These are phyloP conservation scores for Cephalopholis sonnerati DNA, from an alignment of 2,113 vertebrate genomes.

Conservation along the genomic window DNA sequence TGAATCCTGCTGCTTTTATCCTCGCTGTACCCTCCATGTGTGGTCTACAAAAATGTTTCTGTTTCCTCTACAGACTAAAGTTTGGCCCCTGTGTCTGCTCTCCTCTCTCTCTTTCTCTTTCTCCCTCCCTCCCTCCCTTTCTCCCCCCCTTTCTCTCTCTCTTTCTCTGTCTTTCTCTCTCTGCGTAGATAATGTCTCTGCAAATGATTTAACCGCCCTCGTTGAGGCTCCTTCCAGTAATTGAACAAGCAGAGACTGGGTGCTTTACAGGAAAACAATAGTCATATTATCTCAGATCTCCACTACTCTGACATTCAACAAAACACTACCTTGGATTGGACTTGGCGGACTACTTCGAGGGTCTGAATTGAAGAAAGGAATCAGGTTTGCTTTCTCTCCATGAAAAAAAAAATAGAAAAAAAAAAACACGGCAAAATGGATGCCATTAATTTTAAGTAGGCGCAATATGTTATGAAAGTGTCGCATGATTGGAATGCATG, in stretches of 20 bases:
- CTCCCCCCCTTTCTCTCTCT: not conserved
- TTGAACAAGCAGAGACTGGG: slow-evolving; percentile 79
- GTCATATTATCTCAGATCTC: slow-evolving; percentile 76
- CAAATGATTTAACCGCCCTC: slow-evolving; percentile 82
- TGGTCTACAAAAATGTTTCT: slow-evolving; percentile 77
- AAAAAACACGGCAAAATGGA: not conserved
- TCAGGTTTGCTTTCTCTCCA: slow-evolving; percentile 60
- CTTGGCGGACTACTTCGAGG: slow-evolving; percentile 41
- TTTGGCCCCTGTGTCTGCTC: slow-evolving; percentile 68
- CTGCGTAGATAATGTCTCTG: slow-evolving; percentile 80
- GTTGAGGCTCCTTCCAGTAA: slow-evolving; percentile 82
- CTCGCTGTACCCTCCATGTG: slow-evolving; percentile 71
- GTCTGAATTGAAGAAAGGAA: slow-evolving; percentile 51
- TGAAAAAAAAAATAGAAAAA: not conserved
- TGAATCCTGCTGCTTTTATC: slow-evolving; percentile 78
- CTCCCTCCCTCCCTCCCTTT: not conserved
- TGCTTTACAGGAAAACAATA: slow-evolving; percentile 82
- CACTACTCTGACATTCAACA: slow-evolving; percentile 57
- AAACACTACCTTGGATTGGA: slow-evolving; percentile 59
- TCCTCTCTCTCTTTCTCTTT: not conserved
- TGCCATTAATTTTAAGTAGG: slow-evolving; percentile 40
- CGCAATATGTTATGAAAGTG: slow-evolving; percentile 45
- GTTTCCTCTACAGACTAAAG: slow-evolving; percentile 73
- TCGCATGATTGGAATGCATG: slow-evolving; percentile 77
- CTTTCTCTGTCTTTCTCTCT: slow-evolving; percentile 60